phyloP scores from a whole-genome alignment of 2,888 invertebrate genomes.

The Protophormia terraenovae region DNA sequence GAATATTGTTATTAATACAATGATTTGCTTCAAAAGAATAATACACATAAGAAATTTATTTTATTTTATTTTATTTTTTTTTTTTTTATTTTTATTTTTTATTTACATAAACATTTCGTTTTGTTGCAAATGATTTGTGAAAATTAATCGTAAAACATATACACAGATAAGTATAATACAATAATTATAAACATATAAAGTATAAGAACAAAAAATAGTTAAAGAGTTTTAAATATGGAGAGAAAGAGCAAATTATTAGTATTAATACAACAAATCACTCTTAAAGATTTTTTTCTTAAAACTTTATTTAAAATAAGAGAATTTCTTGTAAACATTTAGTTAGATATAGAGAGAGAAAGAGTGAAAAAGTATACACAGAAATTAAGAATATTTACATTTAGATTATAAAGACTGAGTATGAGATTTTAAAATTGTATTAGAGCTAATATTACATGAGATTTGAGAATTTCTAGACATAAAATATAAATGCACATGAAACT shows the following conservation, averaged over 20 bases:
- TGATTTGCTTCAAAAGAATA: background rate
- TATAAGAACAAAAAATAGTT: conserved; percentile 35
- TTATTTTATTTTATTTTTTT: conserved; percentile 66
- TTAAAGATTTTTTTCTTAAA: conserved; percentile 43
- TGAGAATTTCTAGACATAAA: conserved; percentile 53
- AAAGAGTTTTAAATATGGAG: conserved; percentile 36
- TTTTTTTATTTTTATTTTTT: conserved; percentile 66
- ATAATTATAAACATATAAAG: conserved; percentile 51
- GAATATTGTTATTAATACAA: background rate
- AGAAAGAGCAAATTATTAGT: conserved; percentile 51
- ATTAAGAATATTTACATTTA: conserved; percentile 53
- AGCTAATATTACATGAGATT: conserved; percentile 58
- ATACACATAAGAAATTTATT: background rate
- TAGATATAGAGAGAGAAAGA: background rate
- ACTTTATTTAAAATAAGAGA: conserved; percentile 39
- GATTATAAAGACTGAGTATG: conserved; percentile 53
- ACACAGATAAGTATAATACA: conserved; percentile 70
- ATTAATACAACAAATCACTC: conserved; percentile 52
- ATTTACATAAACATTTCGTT: conserved; percentile 73
- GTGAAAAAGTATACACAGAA: background rate
- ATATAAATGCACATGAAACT: conserved; percentile 65
- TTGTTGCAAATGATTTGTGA: conserved; percentile 71
- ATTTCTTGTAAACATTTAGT: conserved; percentile 3
- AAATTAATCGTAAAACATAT: conserved; percentile 67
- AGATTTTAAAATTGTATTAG: conserved; percentile 25